Evolutionary conservation across 2,113 vertebrate species (phyloP).

Genomic region (Castor canadensis): DNA sequence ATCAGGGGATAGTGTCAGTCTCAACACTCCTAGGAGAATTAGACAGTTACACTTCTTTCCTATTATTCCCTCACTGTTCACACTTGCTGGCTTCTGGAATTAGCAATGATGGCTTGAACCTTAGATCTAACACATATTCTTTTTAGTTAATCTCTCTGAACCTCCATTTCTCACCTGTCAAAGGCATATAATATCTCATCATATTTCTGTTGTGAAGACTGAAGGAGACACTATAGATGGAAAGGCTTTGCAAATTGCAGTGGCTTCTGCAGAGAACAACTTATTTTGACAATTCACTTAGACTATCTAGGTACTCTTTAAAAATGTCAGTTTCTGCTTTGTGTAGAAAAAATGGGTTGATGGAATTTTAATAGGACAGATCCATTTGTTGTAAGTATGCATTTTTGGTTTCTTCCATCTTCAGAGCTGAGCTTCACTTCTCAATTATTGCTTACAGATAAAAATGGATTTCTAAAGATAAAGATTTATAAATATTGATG

Average conservation of each 20-base stretch:
- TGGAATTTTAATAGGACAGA: not conserved
- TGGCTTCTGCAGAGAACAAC: conserved; percentile 4
- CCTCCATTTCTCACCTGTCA: conserved; percentile 59
- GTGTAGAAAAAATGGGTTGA: not conserved
- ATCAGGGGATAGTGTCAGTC: not conserved
- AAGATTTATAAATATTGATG: conserved; percentile 48
- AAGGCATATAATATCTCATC: not conserved
- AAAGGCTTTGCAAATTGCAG: conserved; percentile 34
- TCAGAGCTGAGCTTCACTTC: conserved; percentile 47
- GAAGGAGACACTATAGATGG: not conserved
- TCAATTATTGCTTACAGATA: conserved; percentile 72
- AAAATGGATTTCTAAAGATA: conserved; percentile 65
- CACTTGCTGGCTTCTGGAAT: not conserved
- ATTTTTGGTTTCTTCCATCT: not conserved
- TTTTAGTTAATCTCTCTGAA: conserved; percentile 32
- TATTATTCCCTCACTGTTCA: not conserved
- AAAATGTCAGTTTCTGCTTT: conserved; percentile 41
- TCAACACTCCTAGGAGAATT: not conserved
- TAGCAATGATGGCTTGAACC: not conserved
- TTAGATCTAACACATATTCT: not conserved
- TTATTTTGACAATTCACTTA: conserved; percentile 18
- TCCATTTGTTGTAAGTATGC: not conserved
- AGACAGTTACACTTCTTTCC: not conserved
- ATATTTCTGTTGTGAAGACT: conserved; percentile 6
- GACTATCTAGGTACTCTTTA: not conserved